phyloP scores from a whole-genome alignment of 2,888 invertebrate species.

The Gari tellinella region DNA sequence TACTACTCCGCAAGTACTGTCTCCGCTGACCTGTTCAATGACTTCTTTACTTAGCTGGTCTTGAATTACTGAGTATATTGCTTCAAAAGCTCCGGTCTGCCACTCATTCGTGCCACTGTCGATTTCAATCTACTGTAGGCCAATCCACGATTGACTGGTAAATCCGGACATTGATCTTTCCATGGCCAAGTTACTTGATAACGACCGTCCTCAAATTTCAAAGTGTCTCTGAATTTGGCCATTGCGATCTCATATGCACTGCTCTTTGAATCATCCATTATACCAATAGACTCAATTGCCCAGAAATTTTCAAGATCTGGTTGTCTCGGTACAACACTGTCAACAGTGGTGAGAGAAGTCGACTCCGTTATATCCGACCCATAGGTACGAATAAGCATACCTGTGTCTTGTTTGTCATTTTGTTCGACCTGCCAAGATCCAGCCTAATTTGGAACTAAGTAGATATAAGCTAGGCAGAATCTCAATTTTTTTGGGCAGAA shows the following conservation, averaged over 20 bases:
- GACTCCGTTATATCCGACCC: constrained; percentile 1
- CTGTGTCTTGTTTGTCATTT: not conserved
- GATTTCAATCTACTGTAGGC: constrained; percentile 24
- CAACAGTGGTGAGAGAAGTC: not conserved
- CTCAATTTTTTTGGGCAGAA: constrained; percentile 21
- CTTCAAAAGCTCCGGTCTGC: constrained; percentile 23
- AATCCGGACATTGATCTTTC: constrained; percentile 13
- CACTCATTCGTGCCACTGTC: not conserved
- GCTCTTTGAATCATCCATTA: constrained; percentile 15
- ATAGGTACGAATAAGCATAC: constrained; percentile 26
- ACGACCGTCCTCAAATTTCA: constrained; percentile 13
- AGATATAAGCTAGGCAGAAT: constrained; percentile 26
- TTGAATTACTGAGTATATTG: constrained; percentile 17
- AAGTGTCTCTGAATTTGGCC: constrained; percentile 12
- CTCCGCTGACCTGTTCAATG: constrained; percentile 17
- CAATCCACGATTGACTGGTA: constrained; percentile 26
- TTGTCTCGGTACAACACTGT: not conserved
- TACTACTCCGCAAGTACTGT: not conserved
- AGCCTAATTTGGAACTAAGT: constrained; percentile 26
- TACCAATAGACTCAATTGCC: constrained; percentile 27
- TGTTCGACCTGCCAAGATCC: constrained; percentile 34
- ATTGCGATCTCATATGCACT: constrained; percentile 15
- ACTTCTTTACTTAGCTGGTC: constrained; percentile 16
- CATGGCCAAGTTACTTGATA: constrained; percentile 34
- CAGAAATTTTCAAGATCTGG: constrained; percentile 35